These are phyloP conservation scores for Sycophila texana DNA, from an alignment of 2,888 invertebrate species.

Conservation along the genomic window DNA sequence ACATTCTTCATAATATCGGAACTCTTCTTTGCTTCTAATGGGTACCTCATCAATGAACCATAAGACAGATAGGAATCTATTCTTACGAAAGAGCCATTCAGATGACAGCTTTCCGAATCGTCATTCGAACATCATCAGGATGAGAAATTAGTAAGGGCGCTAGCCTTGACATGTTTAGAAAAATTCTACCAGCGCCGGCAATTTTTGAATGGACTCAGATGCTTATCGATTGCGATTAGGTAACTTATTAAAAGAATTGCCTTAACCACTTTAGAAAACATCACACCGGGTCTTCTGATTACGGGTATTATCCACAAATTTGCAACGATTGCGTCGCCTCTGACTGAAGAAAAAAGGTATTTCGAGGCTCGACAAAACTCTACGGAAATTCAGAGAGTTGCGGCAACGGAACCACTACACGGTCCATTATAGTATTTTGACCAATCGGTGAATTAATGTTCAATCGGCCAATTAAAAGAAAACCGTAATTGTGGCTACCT, in stretches of 20 bases:
- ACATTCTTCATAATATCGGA: neutral
- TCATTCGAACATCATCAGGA: slow-evolving; percentile 34
- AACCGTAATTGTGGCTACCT: neutral
- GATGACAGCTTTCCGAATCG: slow-evolving; percentile 21
- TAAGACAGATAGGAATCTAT: slow-evolving; percentile 36
- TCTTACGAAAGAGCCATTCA: slow-evolving; percentile 13
- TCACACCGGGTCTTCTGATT: neutral
- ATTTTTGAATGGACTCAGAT: slow-evolving; percentile 22
- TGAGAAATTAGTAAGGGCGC: slow-evolving; percentile 43
- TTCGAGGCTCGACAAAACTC: neutral
- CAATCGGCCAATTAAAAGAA: neutral
- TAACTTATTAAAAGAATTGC: slow-evolving; percentile 17
- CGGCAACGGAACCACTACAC: neutral
- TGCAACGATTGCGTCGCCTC: neutral
- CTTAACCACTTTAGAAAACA: slow-evolving; percentile 20
- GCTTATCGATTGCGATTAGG: slow-evolving; percentile 14
- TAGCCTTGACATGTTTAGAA: slow-evolving; percentile 45
- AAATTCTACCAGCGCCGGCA: slow-evolving; percentile 14
- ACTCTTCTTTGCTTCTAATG: slow-evolving; percentile 26
- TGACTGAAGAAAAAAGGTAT: neutral
- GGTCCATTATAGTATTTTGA: neutral
- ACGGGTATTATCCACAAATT: slow-evolving; percentile 13
- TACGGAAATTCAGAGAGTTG: neutral
- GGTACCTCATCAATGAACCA: slow-evolving; percentile 23
- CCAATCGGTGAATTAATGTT: slow-evolving; percentile 1